Conservation (phyloP, 2,888 invertebrate genomes). For the Parnassius mnemosyne region DNA sequence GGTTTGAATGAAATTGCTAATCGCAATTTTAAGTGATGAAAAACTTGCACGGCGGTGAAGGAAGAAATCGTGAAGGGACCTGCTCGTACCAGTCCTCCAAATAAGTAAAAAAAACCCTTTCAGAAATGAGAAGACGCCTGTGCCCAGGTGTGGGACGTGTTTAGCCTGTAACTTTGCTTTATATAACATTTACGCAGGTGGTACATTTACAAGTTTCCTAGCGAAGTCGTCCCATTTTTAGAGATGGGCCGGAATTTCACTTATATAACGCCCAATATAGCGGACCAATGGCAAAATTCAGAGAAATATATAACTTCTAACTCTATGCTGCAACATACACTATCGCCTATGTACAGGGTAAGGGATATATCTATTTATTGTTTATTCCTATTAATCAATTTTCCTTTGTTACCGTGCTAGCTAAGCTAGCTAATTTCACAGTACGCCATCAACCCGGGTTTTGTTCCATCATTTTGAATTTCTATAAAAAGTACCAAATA, state of each 20-base stretch:
- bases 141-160: background rate
- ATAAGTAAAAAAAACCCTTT: too few relatives aligned
- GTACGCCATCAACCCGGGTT: too few relatives aligned
- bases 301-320: conserved; percentile 36
- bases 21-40: too few relatives aligned
- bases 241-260: conserved; percentile 46
- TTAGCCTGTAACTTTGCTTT: background rate
- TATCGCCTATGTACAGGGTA: conserved; percentile 51
- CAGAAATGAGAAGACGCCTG: too few relatives aligned
- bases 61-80: too few relatives aligned
- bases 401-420: too few relatives aligned
- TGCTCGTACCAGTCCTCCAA: too few relatives aligned
- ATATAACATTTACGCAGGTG: conserved; percentile 49
- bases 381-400: too few relatives aligned
- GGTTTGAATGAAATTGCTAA: too few relatives aligned
- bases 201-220: conserved; percentile 61
- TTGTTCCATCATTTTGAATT: background rate
- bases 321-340: conserved; percentile 52
- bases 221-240: conserved; percentile 31
- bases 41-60: too few relatives aligned
- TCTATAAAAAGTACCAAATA: too few relatives aligned
- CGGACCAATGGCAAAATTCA: conserved; percentile 44
- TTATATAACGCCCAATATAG: conserved; percentile 43
- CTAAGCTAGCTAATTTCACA: too few relatives aligned
- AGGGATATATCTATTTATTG: conserved; percentile 19